Conservation (phyloP, 2,113 vertebrate species). For the Muscicapa adusta region DNA sequence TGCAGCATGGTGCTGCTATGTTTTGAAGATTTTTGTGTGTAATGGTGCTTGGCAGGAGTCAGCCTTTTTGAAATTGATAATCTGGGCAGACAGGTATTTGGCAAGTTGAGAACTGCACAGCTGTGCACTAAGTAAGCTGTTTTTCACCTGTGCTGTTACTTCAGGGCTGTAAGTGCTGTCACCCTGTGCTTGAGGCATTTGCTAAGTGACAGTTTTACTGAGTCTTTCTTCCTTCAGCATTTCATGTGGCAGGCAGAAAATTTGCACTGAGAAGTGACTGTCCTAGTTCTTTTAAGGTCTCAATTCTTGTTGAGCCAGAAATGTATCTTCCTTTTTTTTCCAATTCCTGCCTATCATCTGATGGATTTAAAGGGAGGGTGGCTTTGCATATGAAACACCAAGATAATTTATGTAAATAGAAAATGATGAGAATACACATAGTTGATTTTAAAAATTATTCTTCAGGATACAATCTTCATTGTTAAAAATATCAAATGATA, state of each 20-base stretch:
- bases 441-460: background rate
- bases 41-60: background rate
- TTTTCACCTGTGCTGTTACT: background rate
- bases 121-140: background rate
- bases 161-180: background rate
- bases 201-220: background rate
- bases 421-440: background rate
- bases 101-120: background rate
- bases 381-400: background rate
- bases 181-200: background rate
- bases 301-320: background rate
- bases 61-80: background rate
- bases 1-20: background rate
- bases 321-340: background rate
- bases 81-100: background rate
- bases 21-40: background rate
- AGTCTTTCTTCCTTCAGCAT: background rate
- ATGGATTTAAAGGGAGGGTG: background rate
- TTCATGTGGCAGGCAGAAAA: background rate
- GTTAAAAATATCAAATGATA: background rate
- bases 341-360: background rate
- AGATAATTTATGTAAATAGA: background rate
- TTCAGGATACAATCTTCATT: background rate
- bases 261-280: background rate
- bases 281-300: background rate